These are phyloP conservation scores for Eupithecia vulgata DNA, from an alignment of 2,888 invertebrate genomes.

Conservation along the genomic window DNA sequence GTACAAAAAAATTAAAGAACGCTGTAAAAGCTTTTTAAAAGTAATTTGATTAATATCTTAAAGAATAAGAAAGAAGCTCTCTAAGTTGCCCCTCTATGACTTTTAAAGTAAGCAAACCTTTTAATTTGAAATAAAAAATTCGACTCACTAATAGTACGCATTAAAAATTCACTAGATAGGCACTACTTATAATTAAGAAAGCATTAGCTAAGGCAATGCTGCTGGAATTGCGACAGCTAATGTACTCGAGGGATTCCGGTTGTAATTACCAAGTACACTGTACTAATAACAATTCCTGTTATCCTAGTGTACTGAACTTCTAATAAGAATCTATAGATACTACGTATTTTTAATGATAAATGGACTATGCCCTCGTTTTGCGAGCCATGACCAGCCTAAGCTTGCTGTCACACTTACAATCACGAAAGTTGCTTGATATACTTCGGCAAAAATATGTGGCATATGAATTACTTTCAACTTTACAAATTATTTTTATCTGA, in stretches of 20 bases:
- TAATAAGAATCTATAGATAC: not conserved
- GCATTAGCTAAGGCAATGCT: not conserved
- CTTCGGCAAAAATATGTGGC: not conserved
- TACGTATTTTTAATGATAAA: not conserved
- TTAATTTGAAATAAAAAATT: not conserved
- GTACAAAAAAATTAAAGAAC: no score
- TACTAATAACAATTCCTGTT: constrained; percentile 10
- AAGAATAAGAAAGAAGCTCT: not conserved
- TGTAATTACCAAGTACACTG: constrained; percentile 10
- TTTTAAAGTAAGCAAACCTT: constrained; percentile 1
- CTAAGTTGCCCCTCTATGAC: not conserved
- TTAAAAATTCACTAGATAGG: not conserved
- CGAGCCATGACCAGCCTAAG: not conserved
- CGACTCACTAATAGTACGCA: not conserved
- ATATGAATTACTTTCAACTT: not conserved
- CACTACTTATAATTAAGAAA: constrained; percentile 4
- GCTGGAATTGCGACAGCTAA: constrained; percentile 2
- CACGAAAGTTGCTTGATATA: not conserved
- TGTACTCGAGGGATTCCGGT: constrained; percentile 7
- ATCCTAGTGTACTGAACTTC: not conserved
- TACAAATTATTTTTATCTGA: no score
- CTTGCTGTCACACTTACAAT: not conserved
- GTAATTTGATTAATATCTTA: not conserved
- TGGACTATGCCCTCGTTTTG: not conserved
- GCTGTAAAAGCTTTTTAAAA: not conserved